These are phyloP conservation scores for Xestia ashworthii DNA, from an alignment of 2,888 invertebrate genomes.

Conservation along the genomic window DNA sequence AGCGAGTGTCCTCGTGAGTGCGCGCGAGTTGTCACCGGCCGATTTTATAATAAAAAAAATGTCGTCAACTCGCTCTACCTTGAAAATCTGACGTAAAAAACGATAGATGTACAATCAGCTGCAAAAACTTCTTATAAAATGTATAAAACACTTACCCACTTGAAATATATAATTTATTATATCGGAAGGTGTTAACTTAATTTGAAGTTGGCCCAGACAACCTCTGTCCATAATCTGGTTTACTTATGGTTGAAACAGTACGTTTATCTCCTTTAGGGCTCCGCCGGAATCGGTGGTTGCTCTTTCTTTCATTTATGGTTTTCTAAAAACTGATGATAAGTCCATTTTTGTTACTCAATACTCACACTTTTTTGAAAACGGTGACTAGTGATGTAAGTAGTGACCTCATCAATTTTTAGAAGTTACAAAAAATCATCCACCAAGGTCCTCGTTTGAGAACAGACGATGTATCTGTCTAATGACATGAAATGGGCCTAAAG, in stretches of 20 bases:
- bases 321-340: not conserved
- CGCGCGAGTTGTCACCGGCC: no score
- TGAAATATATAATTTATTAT: no score
- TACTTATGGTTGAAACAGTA: not conserved
- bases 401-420: not conserved
- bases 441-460: not conserved
- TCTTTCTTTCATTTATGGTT: not conserved
- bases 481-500: not conserved
- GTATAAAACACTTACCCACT: no score
- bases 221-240: not conserved
- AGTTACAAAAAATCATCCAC: constrained; percentile 6
- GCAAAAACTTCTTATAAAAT: no score
- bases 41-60: no score
- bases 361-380: no score
- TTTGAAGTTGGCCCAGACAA: not conserved
- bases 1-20: no score
- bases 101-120: no score
- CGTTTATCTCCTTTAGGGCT: not conserved
- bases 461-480: constrained; percentile 8
- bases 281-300: no score
- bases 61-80: no score
- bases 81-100: no score
- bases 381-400: not conserved
- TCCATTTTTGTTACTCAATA: not conserved
- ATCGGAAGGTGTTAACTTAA: no score